Evolutionary conservation across 2,888 invertebrate genomes (phyloP).

Genomic region (Seladonia tumulorum): DNA sequence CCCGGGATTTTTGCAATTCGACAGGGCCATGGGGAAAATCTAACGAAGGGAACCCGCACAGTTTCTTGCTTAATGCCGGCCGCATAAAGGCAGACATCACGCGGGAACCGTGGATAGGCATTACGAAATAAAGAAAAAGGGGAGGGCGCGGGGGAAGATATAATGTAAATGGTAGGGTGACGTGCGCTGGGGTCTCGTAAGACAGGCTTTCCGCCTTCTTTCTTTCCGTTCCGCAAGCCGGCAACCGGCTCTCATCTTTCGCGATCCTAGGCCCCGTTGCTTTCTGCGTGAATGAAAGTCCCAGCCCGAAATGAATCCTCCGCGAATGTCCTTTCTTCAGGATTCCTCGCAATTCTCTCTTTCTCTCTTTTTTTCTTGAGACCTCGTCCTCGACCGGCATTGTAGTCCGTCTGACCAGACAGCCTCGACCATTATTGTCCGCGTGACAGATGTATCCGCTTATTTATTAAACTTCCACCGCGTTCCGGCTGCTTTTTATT

Average conservation of each 20-base stretch:
- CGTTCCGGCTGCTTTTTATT: conserved; percentile 16
- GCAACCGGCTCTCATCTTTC: conserved; percentile 60
- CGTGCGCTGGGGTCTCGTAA: conserved; percentile 63
- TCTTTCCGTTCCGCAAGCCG: conserved; percentile 22
- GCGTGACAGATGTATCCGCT: conserved; percentile 45
- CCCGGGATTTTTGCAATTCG: conserved; percentile 7
- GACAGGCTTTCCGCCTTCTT: conserved; percentile 51
- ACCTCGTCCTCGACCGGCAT: conserved; percentile 40
- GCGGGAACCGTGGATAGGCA: conserved; percentile 57
- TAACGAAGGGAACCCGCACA: not conserved
- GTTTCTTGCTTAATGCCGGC: not conserved
- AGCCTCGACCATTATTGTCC: conserved; percentile 34
- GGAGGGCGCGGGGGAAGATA: conserved; percentile 47
- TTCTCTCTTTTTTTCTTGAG: not conserved
- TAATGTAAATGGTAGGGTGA: conserved; percentile 72
- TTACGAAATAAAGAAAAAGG: conserved; percentile 57
- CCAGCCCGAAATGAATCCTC: conserved; percentile 62
- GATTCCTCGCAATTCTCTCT: conserved; percentile 20
- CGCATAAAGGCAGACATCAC: conserved; percentile 48
- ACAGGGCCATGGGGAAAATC: conserved; percentile 4
- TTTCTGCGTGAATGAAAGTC: conserved; percentile 67
- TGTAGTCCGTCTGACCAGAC: conserved; percentile 47
- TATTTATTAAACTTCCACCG: conserved; percentile 51
- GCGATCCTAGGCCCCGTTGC: conserved; percentile 36
- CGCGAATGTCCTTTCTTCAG: conserved; percentile 58